phyloP scores from a whole-genome alignment of 2,797 vertebrate species.

The Gadopsis marmoratus region DNA sequence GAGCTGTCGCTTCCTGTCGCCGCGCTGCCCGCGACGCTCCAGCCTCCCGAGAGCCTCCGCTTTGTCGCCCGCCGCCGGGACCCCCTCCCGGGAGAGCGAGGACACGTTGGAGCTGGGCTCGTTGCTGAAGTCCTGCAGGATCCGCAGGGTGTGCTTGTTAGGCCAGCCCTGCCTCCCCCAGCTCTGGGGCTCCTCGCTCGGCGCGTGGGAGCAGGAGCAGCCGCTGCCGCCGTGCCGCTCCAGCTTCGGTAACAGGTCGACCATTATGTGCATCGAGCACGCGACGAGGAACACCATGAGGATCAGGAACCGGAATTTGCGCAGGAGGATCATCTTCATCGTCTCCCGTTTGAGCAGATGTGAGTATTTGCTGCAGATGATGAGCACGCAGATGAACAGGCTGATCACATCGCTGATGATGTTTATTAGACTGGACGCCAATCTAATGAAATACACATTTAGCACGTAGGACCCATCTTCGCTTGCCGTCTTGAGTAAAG shows the following conservation, averaged over 20 bases:
- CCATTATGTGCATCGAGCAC: conserved; percentile 96
- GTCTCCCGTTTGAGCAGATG: conserved; percentile 81
- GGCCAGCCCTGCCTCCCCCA: conserved; percentile 91
- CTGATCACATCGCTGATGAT: conserved; percentile 88
- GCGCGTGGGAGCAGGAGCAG: conserved; percentile 91
- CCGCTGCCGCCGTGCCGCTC: conserved; percentile 86
- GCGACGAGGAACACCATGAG: conserved; percentile 93
- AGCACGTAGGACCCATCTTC: conserved; percentile 83
- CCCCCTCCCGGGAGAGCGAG: conserved; percentile 89
- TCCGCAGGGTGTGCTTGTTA: conserved; percentile 94
- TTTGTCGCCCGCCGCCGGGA: conserved; percentile 73
- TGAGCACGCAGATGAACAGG: conserved; percentile 84
- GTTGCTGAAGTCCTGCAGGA: conserved; percentile 96
- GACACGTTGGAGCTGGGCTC: conserved; percentile 93
- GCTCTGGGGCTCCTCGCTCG: conserved; percentile 85
- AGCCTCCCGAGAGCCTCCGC: conserved; percentile 66
- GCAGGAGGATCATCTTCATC: conserved; percentile 94
- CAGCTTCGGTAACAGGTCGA: conserved; percentile 94
- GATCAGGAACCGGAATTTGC: conserved; percentile 94
- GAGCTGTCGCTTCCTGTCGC: conserved; percentile 77
- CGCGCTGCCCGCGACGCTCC: conserved; percentile 71
- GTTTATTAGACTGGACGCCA: conserved; percentile 85
- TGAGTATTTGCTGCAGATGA: conserved; percentile 84
- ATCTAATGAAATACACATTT: conserved; percentile 78
- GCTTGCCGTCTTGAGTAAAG: conserved; percentile 83